A percentile compares a stretch with the other conserved stretches of the same genome.
Evolutionary conservation across 2,888 invertebrate genomes (phyloP).

Genomic region (Tinea trinotella): DNA sequence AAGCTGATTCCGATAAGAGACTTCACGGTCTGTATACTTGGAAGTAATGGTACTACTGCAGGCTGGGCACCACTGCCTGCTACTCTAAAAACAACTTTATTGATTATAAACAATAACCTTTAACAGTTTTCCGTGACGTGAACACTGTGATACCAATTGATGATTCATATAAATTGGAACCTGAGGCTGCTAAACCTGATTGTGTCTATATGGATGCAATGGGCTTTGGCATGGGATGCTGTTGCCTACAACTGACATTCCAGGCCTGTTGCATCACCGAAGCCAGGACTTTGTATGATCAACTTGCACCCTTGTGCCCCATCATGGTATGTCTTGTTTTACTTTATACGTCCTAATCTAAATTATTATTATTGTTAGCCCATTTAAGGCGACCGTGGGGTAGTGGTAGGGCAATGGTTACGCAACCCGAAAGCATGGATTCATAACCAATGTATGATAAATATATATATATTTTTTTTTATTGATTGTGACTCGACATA

Average conservation of each 20-base stretch:
- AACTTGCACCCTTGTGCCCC: constrained; percentile 96
- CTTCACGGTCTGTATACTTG: too few relatives aligned
- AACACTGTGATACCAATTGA: constrained; percentile 91
- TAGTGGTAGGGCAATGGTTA: too few relatives aligned
- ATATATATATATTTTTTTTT: too few relatives aligned
- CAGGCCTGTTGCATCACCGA: constrained; percentile 97
- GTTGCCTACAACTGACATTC: constrained; percentile 96
- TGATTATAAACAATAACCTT: neutral
- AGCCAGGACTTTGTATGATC: constrained; percentile 96
- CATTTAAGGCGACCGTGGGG: too few relatives aligned
- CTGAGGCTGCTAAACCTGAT: constrained; percentile 82
- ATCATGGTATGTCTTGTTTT: constrained; percentile 93
- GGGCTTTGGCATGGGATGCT: constrained; percentile 99
- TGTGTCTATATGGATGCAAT: constrained; percentile 99
- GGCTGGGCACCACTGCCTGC: too few relatives aligned
- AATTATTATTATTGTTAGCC: too few relatives aligned
- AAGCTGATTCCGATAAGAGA: too few relatives aligned
- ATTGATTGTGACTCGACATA: too few relatives aligned
- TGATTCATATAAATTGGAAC: constrained; percentile 76
- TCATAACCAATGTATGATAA: too few relatives aligned
- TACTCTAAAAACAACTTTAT: neutral
- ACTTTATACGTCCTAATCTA: too few relatives aligned
- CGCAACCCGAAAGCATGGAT: too few relatives aligned
- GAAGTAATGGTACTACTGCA: too few relatives aligned
- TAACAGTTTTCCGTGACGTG: constrained; percentile 87